Conservation (phyloP, 2,888 invertebrate species). For the Eupithecia tripunctaria region DNA sequence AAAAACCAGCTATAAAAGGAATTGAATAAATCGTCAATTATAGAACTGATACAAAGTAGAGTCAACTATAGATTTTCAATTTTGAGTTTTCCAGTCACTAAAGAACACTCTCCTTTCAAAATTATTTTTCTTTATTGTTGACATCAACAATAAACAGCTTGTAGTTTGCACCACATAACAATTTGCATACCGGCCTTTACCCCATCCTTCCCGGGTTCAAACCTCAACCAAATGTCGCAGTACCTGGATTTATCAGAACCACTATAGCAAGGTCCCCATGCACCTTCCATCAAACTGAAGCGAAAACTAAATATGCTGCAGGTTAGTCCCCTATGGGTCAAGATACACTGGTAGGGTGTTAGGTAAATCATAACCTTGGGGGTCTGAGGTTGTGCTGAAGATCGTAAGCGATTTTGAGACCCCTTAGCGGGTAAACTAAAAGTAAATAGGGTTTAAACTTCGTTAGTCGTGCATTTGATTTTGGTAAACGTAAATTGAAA, state of each 20-base stretch:
- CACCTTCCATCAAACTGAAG: slow-evolving; percentile 33
- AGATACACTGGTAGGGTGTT: slow-evolving; percentile 41
- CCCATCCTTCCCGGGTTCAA: slow-evolving; percentile 49
- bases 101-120: background rate
- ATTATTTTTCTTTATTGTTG: background rate
- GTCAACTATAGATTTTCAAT: background rate
- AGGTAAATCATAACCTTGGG: slow-evolving; percentile 58
- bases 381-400: slow-evolving; percentile 53
- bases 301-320: slow-evolving; percentile 16
- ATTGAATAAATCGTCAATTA: too few species aligned
- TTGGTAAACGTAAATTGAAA: slow-evolving; percentile 7
- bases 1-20: too few species aligned
- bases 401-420: slow-evolving; percentile 59
- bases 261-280: slow-evolving; percentile 48
- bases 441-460: slow-evolving; percentile 45
- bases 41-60: too few species aligned
- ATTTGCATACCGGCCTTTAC: slow-evolving; percentile 38
- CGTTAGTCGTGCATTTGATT: slow-evolving; percentile 32
- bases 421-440: slow-evolving; percentile 48
- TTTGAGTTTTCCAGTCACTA: background rate
- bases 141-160: background rate
- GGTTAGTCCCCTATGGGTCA: slow-evolving; percentile 34
- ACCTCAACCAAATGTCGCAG: slow-evolving; percentile 68
- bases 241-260: slow-evolving; percentile 60
- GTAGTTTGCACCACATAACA: slow-evolving; percentile 33